Percentiles rank a stretch among this genome's conserved stretches.
These are phyloP conservation scores for Pygoscelis antarcticus DNA, from an alignment of 2,113 vertebrate species.

Conservation along the genomic window DNA sequence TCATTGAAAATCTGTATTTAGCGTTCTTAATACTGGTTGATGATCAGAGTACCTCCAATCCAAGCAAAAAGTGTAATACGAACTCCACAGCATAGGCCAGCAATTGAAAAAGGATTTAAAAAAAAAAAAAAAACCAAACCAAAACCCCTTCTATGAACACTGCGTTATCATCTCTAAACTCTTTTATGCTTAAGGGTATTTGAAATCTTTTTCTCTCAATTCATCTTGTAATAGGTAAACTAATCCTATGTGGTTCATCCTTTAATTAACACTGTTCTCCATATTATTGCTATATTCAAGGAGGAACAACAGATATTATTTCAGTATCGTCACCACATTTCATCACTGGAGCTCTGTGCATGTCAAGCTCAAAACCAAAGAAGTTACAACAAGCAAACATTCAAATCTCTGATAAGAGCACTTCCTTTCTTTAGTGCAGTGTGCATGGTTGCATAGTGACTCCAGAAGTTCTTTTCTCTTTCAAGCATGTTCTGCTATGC, in stretches of 20 bases:
- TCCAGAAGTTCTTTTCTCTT: not conserved
- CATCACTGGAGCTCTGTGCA: not conserved
- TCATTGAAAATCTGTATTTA: not conserved
- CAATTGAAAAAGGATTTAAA: not conserved
- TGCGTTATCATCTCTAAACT: not conserved
- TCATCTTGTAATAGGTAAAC: not conserved
- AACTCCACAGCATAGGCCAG: not conserved
- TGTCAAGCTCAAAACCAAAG: not conserved
- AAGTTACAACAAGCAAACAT: not conserved
- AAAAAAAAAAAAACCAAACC: accelerated
- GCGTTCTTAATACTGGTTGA: not conserved
- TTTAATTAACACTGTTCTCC: not conserved
- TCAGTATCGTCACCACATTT: not conserved
- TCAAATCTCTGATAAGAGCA: not conserved
- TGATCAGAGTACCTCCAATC: not conserved
- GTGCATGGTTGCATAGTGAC: accelerated
- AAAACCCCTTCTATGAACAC: not conserved
- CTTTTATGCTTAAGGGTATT: not conserved
- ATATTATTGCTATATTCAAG: not conserved
- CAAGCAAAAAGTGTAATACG: not conserved
- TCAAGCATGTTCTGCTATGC: not conserved
- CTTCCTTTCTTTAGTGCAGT: not conserved
- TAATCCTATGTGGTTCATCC: not conserved
- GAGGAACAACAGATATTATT: not conserved
- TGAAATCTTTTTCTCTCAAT: not conserved